Percentiles rank a stretch among this genome's conserved stretches.
phyloP scores from a whole-genome alignment of 2,888 invertebrate genomes.

The Sarcophaga variegata region DNA sequence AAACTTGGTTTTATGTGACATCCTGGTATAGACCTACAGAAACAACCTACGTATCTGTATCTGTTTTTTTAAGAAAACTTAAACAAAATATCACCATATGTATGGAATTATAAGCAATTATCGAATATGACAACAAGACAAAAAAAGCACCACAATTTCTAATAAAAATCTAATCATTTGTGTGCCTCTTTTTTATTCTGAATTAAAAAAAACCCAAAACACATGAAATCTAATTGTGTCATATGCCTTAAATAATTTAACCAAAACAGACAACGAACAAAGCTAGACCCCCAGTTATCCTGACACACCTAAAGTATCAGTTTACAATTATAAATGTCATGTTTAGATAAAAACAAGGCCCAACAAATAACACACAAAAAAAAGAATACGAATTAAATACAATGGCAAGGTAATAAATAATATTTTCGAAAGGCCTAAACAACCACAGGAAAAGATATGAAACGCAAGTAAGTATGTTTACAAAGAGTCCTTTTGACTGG shows the following conservation, averaged over 20 bases:
- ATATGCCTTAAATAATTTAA: conserved; percentile 58
- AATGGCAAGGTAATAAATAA: conserved; percentile 66
- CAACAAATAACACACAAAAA: conserved; percentile 21
- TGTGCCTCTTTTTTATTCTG: conserved; percentile 42
- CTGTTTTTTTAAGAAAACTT: background rate
- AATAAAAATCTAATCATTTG: conserved; percentile 64
- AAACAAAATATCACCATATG: conserved; percentile 59
- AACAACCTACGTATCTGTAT: background rate
- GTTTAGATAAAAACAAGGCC: conserved; percentile 59
- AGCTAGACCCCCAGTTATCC: conserved; percentile 7
- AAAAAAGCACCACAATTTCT: conserved; percentile 51
- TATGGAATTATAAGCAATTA: conserved; percentile 61
- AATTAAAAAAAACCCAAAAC: conserved; percentile 48
- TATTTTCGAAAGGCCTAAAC: conserved; percentile 25
- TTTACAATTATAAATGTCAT: conserved; percentile 70
- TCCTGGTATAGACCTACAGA: background rate
- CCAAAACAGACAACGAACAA: conserved; percentile 21
- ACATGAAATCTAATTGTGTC: conserved; percentile 57
- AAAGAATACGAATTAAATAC: conserved; percentile 35
- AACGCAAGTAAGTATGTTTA: conserved; percentile 6
- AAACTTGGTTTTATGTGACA: too few species aligned
- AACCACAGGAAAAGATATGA: conserved; percentile 42
- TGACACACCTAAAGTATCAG: conserved; percentile 67
- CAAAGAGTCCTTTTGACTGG: conserved; percentile 15
- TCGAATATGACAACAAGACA: conserved; percentile 27